Evolutionary conservation across 1,140 invertebrate species (phyloP), one percentile per base, ranked within the genome.

Genomic region (Drosophila orena): DNA sequence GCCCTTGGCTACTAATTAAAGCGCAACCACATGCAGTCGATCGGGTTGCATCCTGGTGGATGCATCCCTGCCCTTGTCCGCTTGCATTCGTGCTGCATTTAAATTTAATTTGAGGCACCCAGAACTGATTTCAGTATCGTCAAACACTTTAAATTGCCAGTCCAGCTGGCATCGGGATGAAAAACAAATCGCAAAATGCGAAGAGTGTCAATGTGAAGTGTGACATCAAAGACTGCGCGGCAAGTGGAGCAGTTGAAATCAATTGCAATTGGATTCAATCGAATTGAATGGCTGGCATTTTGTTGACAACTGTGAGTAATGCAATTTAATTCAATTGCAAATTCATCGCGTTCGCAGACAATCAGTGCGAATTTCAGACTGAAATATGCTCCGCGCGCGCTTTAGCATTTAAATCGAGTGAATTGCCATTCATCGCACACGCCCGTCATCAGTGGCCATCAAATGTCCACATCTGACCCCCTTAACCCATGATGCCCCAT

Each of bases 291-390:
- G 60, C 49, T 81, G 81, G 79, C 83, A 83, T 88, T 83, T 86
- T 86, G 81, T 86, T 86, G 81, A 86, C 83, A 86, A 86, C 79
- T 88, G 83, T 86, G 78, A 86, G 79, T 88, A 86, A 86, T 86
- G 81, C 81, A 86, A 86, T 86, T 88, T 81, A 86, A 88, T 86
- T 88, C 83, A 86, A 86, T 88, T 86, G 81, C 83, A 81, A 85
- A 77, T 85, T 88, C 78, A 86, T 88, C 77, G 81, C 78, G 52
- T 44, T 55, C 27, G 27, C 40, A 47, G 37, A 37, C 37, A 47
- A 24, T 50, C 47, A 30, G 46, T 10, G 24, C 27, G n/a, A n/a
- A 4, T 20, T 44, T 11, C 46, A 27, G 24, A n/a, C 34, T 35
- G 27, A 73, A 73, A 71, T 71, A 71, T 59, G 44, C 4, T 12